A percentile compares a stretch with the other conserved stretches of the same genome.
phyloP scores from a whole-genome alignment of 2,888 invertebrate genomes.

The Unio delphinus region DNA sequence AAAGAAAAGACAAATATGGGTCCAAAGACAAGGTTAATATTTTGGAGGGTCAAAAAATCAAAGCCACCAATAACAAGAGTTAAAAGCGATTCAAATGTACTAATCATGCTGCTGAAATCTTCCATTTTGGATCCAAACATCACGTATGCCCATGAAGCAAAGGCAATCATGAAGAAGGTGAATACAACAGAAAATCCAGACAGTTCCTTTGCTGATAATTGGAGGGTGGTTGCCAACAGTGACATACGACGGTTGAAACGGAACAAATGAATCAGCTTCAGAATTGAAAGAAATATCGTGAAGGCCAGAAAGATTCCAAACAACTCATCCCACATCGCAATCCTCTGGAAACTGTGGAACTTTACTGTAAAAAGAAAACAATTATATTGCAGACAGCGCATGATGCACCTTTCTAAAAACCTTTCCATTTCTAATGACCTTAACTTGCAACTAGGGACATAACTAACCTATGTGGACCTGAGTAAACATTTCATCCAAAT shows the following conservation, averaged over 20 bases:
- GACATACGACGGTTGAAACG: constrained; percentile 71
- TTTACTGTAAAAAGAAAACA: constrained; percentile 30
- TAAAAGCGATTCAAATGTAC: constrained; percentile 45
- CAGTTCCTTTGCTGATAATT: constrained; percentile 63
- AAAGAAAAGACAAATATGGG: constrained; percentile 64
- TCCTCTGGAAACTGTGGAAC: constrained; percentile 57
- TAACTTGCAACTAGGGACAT: no score
- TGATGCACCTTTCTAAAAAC: no score
- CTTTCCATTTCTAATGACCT: no score
- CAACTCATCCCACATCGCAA: constrained; percentile 56
- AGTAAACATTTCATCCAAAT: no score
- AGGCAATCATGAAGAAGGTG: constrained; percentile 60
- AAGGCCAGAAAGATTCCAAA: constrained; percentile 48
- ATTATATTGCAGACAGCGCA: no score
- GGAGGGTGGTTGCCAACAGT: constrained; percentile 67
- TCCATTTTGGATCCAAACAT: constrained; percentile 44
- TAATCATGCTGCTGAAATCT: constrained; percentile 38
- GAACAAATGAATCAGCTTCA: constrained; percentile 71
- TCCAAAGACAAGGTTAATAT: constrained; percentile 46
- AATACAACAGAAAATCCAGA: constrained; percentile 70
- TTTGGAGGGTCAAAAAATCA: constrained; percentile 28
- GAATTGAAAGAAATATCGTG: constrained; percentile 68
- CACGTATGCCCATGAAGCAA: constrained; percentile 56
- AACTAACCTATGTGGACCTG: no score
- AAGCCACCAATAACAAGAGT: constrained; percentile 44